Evolutionary conservation across 2,113 vertebrate genomes (phyloP), one percentile per base, ranked within the genome.

Genomic region (Callorhinus ursinus): DNA sequence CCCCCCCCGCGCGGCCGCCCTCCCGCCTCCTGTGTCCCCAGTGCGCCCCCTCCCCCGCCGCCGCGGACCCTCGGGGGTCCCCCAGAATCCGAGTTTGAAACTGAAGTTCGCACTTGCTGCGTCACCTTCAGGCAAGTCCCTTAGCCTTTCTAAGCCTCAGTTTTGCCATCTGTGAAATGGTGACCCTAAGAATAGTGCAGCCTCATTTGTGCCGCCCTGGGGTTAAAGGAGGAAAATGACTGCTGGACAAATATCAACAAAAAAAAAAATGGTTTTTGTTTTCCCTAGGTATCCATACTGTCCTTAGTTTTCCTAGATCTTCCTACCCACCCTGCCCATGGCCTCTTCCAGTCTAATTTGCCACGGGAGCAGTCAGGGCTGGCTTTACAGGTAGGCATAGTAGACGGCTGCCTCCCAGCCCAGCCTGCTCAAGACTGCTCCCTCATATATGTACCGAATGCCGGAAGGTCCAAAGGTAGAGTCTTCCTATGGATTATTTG

Each of bases 141-240:
- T 83, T 69, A 9, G 63, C 24, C 79, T 86, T 74, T 19, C 14
- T 28, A 67, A 55, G 80, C 83, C 96, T 97, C 95, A 39, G 94
- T 97, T 80, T 93, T 69, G 82, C 87, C 84, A 55, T 65, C 80
- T 90, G 82, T 61, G 92, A 95, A 89, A 72, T 67, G 67, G 96
- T 22, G 28, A 39, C 69, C 16, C 36, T 57, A 53, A 55, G 51
- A 33, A 14, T 19, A 15, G 21, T 31, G 77, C 74, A 18, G 2
- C 69, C 65, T 93, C 53, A 9, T 63, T 31, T 72, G 89, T 49
- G 79, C 87, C 63, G 36, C 28, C 80, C 7, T 1, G 19, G 49
- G 36, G 21, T 61, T 39, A 28, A 90, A 16, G 4, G 71, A 79
- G 63, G 31, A 86, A 59, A 76, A 46, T 59, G 33, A 53, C 51